phyloP scores from a whole-genome alignment of 2,888 invertebrate genomes.

The Polyommatus iphigenia region DNA sequence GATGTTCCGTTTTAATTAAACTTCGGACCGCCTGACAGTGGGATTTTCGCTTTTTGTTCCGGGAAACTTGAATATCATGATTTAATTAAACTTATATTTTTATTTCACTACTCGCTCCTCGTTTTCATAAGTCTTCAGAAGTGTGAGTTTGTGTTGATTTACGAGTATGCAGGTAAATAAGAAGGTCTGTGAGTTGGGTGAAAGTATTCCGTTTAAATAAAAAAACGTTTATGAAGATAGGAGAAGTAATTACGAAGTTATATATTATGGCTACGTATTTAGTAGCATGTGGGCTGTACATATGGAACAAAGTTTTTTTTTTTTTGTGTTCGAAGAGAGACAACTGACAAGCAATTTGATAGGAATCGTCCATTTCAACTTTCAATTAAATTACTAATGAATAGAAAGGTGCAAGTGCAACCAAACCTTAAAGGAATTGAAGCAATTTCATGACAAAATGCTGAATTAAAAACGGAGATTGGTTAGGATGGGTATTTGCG shows the following conservation, averaged over 20 bases:
- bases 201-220: no score
- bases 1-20: slow-evolving; percentile 70
- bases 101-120: slow-evolving; percentile 4
- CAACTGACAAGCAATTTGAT: no score
- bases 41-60: slow-evolving; percentile 33
- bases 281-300: no score
- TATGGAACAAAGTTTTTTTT: no score
- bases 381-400: not conserved
- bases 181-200: no score
- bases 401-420: not conserved
- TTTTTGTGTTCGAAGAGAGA: no score
- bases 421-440: not conserved
- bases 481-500: slow-evolving; percentile 33
- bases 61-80: slow-evolving; percentile 31
- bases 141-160: not conserved
- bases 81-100: slow-evolving; percentile 32
- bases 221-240: no score
- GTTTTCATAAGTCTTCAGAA: not conserved
- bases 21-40: slow-evolving; percentile 45
- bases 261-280: no score
- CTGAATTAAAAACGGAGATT: slow-evolving; percentile 20
- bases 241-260: no score
- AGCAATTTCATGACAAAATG: slow-evolving; percentile 12
- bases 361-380: no score
- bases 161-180: not conserved